These are phyloP conservation scores for Xerus rutilus DNA, from an alignment of 2,797 vertebrate species.

Conservation along the genomic window DNA sequence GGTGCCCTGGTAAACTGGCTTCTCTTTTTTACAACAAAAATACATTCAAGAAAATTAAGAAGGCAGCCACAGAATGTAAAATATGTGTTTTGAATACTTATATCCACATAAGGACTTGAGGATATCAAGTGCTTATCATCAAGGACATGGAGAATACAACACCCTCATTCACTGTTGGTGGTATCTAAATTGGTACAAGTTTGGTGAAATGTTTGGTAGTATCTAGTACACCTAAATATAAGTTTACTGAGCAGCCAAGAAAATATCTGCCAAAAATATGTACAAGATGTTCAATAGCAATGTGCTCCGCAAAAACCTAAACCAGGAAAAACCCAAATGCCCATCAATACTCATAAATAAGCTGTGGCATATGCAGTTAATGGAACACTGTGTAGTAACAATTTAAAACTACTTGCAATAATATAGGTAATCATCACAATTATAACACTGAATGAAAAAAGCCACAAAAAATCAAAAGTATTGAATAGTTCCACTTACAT, in stretches of 20 bases:
- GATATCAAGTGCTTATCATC: neutral
- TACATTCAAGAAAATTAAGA: neutral
- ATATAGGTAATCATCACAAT: neutral
- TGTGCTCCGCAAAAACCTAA: neutral
- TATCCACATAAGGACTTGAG: neutral
- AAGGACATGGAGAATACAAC: neutral
- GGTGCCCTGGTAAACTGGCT: neutral
- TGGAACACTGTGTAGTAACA: neutral
- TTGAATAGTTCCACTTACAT: neutral
- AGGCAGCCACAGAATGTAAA: neutral
- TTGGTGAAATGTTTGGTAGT: neutral
- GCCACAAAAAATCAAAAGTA: neutral
- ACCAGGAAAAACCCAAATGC: neutral
- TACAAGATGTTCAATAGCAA: neutral
- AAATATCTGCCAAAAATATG: neutral
- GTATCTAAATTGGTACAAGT: neutral
- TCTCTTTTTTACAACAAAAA: neutral
- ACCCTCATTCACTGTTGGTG: neutral
- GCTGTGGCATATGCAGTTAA: neutral
- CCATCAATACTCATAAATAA: neutral
- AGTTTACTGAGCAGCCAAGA: neutral
- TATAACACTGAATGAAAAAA: neutral
- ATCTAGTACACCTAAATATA: neutral
- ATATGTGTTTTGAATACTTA: neutral
- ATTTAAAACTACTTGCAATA: neutral